Evolutionary conservation across 2,113 vertebrate species (phyloP).

Genomic region (Macrotus californicus): DNA sequence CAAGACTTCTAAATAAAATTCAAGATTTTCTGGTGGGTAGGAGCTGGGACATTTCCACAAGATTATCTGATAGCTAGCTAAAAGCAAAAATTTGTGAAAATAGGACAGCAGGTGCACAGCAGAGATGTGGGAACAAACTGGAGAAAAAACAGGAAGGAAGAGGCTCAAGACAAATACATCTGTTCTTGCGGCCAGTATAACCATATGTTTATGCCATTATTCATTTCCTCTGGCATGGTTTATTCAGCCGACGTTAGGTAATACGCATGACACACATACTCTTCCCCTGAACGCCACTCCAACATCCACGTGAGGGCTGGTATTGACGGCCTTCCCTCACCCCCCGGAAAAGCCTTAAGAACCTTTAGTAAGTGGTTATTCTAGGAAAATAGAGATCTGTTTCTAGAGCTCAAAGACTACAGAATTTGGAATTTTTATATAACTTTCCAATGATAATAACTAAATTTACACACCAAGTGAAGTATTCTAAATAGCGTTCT

Average conservation of each 20-base stretch:
- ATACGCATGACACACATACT: neutral
- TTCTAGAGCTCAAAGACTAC: constrained; percentile 34
- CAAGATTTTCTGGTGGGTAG: neutral
- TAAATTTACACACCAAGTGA: constrained; percentile 27
- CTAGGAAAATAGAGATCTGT: neutral
- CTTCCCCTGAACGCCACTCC: neutral
- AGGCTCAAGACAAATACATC: neutral
- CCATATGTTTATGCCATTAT: neutral
- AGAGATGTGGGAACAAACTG: neutral
- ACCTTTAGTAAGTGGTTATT: neutral
- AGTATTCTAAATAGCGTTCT: neutral
- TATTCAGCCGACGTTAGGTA: neutral
- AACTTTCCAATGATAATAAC: constrained; percentile 12
- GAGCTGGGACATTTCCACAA: neutral
- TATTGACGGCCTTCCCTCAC: neutral
- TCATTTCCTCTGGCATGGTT: neutral
- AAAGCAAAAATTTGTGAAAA: constrained; percentile 38
- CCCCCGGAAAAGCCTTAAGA: neutral
- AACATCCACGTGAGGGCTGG: neutral
- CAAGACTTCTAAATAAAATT: constrained; percentile 46
- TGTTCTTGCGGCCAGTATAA: neutral
- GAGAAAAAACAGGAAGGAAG: constrained; percentile 3
- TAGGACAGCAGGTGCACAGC: neutral
- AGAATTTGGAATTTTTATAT: constrained; percentile 42
- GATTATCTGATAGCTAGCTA: neutral